Percentiles rank a stretch among this genome's conserved stretches.
Evolutionary conservation across 2,113 vertebrate species (phyloP).

Genomic region (Psephotus haematonotus): DNA sequence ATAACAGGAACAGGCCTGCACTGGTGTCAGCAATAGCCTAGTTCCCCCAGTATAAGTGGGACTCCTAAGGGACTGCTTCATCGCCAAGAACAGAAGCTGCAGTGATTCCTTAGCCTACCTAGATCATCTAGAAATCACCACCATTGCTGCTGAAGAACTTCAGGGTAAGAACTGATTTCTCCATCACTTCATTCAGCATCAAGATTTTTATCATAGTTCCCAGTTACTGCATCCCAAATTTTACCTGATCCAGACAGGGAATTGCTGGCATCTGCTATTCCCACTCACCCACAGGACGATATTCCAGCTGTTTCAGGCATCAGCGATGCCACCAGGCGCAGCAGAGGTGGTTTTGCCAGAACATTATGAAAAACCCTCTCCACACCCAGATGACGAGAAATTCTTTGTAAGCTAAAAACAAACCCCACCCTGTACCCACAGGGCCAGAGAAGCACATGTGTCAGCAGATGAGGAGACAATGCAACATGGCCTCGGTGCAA

Average conservation of each 20-base stretch:
- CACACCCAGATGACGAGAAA: slow-evolving; percentile 16
- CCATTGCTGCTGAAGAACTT: neutral
- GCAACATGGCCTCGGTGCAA: neutral
- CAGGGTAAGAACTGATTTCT: neutral
- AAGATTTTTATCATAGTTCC: neutral
- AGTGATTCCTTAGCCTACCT: neutral
- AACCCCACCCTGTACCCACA: slow-evolving; percentile 40
- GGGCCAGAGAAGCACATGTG: neutral
- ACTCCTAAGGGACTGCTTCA: neutral
- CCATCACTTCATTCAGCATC: neutral
- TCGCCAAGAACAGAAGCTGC: neutral
- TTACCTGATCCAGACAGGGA: neutral
- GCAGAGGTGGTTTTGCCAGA: neutral
- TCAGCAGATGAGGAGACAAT: slow-evolving; percentile 10
- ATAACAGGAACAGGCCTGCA: slow-evolving; percentile 12
- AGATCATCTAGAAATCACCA: neutral
- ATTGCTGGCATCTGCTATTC: neutral
- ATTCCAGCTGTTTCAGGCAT: neutral
- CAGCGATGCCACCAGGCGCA: neutral
- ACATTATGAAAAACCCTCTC: slow-evolving; percentile 9
- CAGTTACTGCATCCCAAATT: neutral
- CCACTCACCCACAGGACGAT: neutral
- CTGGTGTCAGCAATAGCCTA: neutral
- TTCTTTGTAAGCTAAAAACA: slow-evolving; percentile 45
- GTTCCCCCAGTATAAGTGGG: accelerated